Base-by-base conservation (phyloP, 2,888 invertebrate genomes). In the Galeruca laticollis region DNA sequence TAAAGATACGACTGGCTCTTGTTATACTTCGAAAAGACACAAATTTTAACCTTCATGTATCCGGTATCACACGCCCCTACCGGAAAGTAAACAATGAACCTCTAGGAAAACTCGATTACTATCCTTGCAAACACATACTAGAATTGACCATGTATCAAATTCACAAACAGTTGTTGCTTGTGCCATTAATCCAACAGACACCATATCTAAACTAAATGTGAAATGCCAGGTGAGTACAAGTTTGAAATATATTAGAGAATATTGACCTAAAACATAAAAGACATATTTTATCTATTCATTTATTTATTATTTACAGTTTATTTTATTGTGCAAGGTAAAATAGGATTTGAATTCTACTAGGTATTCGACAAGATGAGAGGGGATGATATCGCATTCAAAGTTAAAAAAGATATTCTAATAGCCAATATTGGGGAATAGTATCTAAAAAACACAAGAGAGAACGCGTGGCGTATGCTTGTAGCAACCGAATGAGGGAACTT, bases 371-470 rank as follows among this genome's bases (percentile, higher is more conserved):
- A 62, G 43, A 76, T 77, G 75, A 77, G 63, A 61, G 73, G 72
- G 13, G 75, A 76, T 68, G 56, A 75, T 35, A 74, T 77, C 49
- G 56, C 74, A 20, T 73, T 75, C 66, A 74, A 60, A 54, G 75
- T 68, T 43, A 75, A 77, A 72, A 74, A 72, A 71, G 77, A 76
- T 70, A 56, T 76, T 33, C 65, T 76, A 20, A 74, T 77, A 47
- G 70, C 71, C 10, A 54, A 75, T 67, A 74, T 76, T 65, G 74
- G 69, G 52, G 75, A 77, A 10, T 74, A 74, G 9, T 76, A 77
- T 60, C 64, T 77, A 67, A 76, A 74, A 66, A 75, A 70, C 77
- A 77, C 56, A 74, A 68, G 64, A 73, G 71, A 40, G 75, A 76
- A 61, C 70, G 70, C 5, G 75, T 69, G 54, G 62, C 56, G 33